Percentiles rank a stretch among this genome's conserved stretches.
These are phyloP conservation scores for Sphenopsis melanotis DNA, from an alignment of 2,797 vertebrate species.

Conservation along the genomic window DNA sequence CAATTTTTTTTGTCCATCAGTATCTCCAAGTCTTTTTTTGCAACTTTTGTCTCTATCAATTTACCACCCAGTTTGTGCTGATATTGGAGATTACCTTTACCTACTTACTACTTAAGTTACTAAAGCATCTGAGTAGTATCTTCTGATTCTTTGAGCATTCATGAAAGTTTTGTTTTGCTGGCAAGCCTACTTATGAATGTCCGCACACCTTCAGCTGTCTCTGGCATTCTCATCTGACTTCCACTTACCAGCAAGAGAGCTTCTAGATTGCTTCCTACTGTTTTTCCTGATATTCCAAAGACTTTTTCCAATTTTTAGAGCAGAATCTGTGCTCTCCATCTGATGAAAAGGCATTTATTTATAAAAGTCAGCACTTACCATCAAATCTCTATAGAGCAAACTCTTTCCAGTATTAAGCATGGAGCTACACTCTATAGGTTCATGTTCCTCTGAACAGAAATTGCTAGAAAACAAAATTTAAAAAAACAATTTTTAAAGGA, in stretches of 20 bases:
- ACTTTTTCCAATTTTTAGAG: not conserved
- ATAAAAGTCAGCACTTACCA: not conserved
- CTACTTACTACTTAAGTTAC: not conserved
- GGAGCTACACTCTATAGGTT: not conserved
- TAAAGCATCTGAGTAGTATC: not conserved
- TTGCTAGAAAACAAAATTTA: not conserved
- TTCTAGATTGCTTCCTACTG: not conserved
- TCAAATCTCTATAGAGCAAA: not conserved
- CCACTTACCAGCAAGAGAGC: not conserved
- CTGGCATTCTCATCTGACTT: not conserved
- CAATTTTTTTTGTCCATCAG: accelerated
- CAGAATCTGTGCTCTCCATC: not conserved
- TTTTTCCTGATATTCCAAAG: not conserved
- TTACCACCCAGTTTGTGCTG: not conserved
- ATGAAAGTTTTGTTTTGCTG: not conserved
- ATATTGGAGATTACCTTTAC: not conserved
- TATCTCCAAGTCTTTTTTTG: not conserved
- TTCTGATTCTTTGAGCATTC: not conserved
- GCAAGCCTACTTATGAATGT: not conserved
- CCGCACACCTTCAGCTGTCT: not conserved
- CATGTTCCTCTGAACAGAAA: not conserved
- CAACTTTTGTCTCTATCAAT: not conserved
- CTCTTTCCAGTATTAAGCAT: not conserved
- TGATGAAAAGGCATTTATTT: not conserved
- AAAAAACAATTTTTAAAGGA: not conserved